Conservation (phyloP, 2,888 invertebrate species). For the Anoncus sp. region DNA sequence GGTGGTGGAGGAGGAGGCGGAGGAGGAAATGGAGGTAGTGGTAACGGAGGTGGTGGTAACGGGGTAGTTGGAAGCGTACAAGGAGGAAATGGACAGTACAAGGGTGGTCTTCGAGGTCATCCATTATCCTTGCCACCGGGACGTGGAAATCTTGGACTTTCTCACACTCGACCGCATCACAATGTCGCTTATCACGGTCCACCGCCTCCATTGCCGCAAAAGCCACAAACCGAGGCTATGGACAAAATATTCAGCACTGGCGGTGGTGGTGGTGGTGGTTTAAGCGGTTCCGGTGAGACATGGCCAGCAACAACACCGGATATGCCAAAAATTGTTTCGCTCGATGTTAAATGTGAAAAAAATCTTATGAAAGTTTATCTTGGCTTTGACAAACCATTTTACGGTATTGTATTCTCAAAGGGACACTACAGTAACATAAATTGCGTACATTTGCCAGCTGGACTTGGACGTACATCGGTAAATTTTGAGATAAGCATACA, state of each 20-base stretch:
- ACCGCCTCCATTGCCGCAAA: slow-evolving; percentile 86
- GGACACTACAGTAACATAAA: slow-evolving; percentile 97
- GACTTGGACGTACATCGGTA: slow-evolving; percentile 92
- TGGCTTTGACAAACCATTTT: slow-evolving; percentile 97
- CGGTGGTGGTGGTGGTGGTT: slow-evolving; percentile 74
- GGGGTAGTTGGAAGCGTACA: slow-evolving; percentile 34
- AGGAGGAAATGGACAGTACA: slow-evolving; percentile 38
- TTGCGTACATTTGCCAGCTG: slow-evolving; percentile 96
- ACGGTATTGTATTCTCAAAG: slow-evolving; percentile 97
- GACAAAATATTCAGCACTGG: slow-evolving; percentile 85
- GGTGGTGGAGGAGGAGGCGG: slow-evolving; percentile 23
- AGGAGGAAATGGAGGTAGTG: slow-evolving; percentile 19
- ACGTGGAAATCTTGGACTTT: slow-evolving; percentile 82
- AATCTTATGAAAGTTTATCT: slow-evolving; percentile 97
- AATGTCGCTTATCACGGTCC: slow-evolving; percentile 90
- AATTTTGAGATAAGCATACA: slow-evolving; percentile 97
- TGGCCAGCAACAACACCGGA: slow-evolving; percentile 92
- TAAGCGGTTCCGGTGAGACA: slow-evolving; percentile 86
- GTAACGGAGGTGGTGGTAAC: slow-evolving; percentile 38
- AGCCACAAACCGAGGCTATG: slow-evolving; percentile 86
- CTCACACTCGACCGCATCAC: slow-evolving; percentile 83
- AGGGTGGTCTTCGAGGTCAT: slow-evolving; percentile 77
- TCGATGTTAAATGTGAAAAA: slow-evolving; percentile 97
- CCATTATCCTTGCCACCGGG: slow-evolving; percentile 84
- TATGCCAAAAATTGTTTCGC: slow-evolving; percentile 96